Evolutionary conservation across 2,888 invertebrate genomes (phyloP), one percentile per base, ranked within the genome.

Genomic region (Plutella xylostella): DNA sequence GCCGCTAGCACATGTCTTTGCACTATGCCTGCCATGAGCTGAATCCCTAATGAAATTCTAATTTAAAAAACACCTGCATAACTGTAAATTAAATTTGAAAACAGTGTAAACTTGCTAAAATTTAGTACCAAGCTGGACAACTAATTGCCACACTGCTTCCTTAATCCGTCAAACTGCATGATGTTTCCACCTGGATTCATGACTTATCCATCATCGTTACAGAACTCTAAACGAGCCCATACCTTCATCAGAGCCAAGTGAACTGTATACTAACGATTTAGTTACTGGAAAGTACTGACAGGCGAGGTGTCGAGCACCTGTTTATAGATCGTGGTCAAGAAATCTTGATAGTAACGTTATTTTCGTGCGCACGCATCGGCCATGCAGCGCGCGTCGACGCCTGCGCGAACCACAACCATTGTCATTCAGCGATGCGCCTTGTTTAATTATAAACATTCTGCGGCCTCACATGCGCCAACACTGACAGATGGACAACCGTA

Each of bases 1-100:
- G 73, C 78, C 72, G 76, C 77, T 75, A 72, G 72, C 73, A 74
- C 68, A 65, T 72, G 77, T 72, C 71, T 73, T 75, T 72, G 63
- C 63, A 61, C 61, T 66, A 55, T 54, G 54, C 58, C 58, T 56
- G 61, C 51, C 71, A 65, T 68, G 73, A 68, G 58, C 42, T 46
- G 54, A 57, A 57, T 57, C 45, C n/a, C n/a, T n/a, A n/a, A n/a
- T n/a, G n/a, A n/a, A n/a, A n/a, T n/a, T n/a, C n/a, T n/a, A n/a
- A n/a, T n/a, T n/a, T n/a, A n/a, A n/a, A n/a, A n/a, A n/a, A n/a
- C n/a, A n/a, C n/a, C n/a, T n/a, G n/a, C n/a, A n/a, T n/a, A n/a
- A n/a, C n/a, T n/a, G n/a, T n/a, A n/a, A n/a, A n/a, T n/a, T n/a
- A n/a, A n/a, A n/a, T n/a, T n/a, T n/a, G n/a, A n/a, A n/a, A n/a